phyloP scores from a whole-genome alignment of 2,797 vertebrate species.

The Dryobates pubescens region DNA sequence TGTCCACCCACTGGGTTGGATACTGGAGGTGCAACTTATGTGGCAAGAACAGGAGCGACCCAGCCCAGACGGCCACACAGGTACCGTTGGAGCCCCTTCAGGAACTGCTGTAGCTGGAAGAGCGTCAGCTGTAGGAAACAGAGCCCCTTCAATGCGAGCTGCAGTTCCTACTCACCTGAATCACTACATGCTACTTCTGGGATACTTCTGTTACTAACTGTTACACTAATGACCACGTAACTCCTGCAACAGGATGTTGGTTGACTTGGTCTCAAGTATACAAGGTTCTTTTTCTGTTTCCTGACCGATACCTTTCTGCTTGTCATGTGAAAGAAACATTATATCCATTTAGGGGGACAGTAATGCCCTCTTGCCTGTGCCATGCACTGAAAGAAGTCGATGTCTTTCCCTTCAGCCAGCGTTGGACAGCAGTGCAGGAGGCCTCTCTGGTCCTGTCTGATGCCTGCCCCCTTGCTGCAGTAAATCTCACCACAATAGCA shows the following conservation, averaged over 20 bases:
- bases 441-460: not conserved
- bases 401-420: fast-evolving
- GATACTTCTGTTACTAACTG: not conserved
- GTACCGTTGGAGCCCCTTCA: fast-evolving
- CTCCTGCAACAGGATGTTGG: fast-evolving
- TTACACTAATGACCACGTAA: not conserved
- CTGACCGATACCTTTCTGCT: not conserved
- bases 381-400: not conserved
- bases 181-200: not conserved
- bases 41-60: no score
- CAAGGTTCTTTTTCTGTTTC: not conserved
- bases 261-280: not conserved
- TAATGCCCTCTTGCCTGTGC: not conserved
- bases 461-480: fast-evolving
- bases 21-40: no score
- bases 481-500: not conserved
- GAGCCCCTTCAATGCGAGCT: not conserved
- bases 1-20: no score
- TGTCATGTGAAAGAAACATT: not conserved
- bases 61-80: not conserved
- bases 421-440: not conserved
- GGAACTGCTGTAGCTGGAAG: not conserved
- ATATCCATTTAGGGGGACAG: not conserved
- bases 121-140: fast-evolving
- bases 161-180: not conserved